Percentiles rank a stretch among this genome's conserved stretches.
phyloP scores from a whole-genome alignment of 2,113 vertebrate species.

The Lanius collurio region DNA sequence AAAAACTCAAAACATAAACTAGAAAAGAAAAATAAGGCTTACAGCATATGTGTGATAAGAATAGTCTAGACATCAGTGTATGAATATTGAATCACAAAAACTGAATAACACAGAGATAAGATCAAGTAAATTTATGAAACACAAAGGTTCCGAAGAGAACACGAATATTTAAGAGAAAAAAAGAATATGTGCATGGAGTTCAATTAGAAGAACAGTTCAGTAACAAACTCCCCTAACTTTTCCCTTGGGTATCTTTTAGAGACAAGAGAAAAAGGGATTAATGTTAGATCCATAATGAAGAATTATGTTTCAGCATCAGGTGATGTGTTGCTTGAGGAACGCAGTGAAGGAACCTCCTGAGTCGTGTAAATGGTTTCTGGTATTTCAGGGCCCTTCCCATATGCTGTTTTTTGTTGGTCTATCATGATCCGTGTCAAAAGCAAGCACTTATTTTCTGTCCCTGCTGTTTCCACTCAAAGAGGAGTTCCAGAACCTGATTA shows the following conservation, averaged over 20 bases:
- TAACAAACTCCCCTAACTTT: neutral
- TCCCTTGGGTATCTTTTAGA: neutral
- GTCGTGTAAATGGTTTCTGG: neutral
- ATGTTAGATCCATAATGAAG: neutral
- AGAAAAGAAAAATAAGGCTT: constrained; percentile 17
- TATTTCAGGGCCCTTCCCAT: neutral
- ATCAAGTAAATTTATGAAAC: constrained; percentile 57
- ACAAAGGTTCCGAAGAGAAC: constrained; percentile 19
- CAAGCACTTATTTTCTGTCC: constrained; percentile 21
- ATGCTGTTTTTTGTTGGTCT: neutral
- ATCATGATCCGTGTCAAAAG: neutral
- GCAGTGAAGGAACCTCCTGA: neutral
- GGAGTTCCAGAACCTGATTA: constrained; percentile 41
- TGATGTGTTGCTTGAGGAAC: neutral
- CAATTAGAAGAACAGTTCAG: neutral
- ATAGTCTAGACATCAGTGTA: constrained; percentile 59
- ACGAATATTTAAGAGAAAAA: neutral
- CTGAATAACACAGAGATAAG: constrained; percentile 52
- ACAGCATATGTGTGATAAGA: constrained; percentile 53
- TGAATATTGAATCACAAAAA: constrained; percentile 66
- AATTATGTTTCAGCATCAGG: neutral
- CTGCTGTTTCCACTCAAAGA: neutral
- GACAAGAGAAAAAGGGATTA: neutral
- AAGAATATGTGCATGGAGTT: neutral
- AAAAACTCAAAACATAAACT: constrained; percentile 37